These are phyloP conservation scores for Esperia sulphurella DNA, from an alignment of 2,888 invertebrate species.

Conservation along the genomic window DNA sequence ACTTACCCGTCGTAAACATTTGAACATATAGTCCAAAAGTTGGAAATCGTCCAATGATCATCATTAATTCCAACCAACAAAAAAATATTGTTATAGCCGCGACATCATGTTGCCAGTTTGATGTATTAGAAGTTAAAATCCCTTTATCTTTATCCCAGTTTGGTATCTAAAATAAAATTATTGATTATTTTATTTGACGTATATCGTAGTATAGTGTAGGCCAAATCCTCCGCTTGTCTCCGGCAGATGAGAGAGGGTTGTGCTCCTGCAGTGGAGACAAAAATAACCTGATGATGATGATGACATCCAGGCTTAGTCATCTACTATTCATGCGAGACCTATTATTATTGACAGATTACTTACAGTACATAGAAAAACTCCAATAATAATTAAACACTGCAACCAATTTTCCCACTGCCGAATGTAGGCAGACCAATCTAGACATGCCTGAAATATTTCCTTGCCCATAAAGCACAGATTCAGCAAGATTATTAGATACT, in stretches of 20 bases:
- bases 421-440: constrained; percentile 85
- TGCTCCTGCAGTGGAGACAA: no score
- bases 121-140: constrained; percentile 47
- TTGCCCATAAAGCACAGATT: constrained; percentile 83
- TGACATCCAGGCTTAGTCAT: no score
- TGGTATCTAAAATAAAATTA: constrained; percentile 47
- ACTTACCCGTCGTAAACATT: constrained; percentile 88
- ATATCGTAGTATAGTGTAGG: no score
- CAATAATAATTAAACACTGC: constrained; percentile 87
- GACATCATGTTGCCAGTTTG: constrained; percentile 88
- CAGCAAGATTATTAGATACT: constrained; percentile 81
- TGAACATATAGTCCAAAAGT: constrained; percentile 92
- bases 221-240: no score
- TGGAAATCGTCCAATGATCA: constrained; percentile 91
- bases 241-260: no score
- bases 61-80: constrained; percentile 91
- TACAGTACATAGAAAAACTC: constrained; percentile 84
- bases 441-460: constrained; percentile 88
- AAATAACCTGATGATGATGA: no score
- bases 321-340: background rate
- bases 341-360: constrained; percentile 20
- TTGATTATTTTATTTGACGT: background rate
- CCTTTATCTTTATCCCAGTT: constrained; percentile 55
- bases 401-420: constrained; percentile 92
- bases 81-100: constrained; percentile 89